Conservation (phyloP, 1,140 invertebrate species). For the Harlomillsia oculata region DNA sequence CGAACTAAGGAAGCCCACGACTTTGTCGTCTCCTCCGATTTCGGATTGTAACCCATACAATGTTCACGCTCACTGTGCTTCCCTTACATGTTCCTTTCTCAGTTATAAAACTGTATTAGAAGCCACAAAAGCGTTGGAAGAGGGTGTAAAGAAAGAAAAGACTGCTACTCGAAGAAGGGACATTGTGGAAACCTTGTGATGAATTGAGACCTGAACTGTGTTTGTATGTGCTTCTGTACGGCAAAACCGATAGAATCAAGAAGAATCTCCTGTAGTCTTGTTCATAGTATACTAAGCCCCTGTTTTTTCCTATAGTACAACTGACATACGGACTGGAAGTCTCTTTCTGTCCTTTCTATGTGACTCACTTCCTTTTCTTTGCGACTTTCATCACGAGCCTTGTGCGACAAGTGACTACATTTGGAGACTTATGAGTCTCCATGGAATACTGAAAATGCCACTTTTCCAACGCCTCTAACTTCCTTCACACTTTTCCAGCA, state of each 20-base stretch:
- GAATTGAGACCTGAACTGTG: neutral
- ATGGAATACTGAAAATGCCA: slow-evolving; percentile 22
- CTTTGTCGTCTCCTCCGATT: neutral
- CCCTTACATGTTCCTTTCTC: neutral
- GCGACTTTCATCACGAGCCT: slow-evolving; percentile 8
- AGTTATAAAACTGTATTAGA: neutral
- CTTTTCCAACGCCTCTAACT: slow-evolving; percentile 11
- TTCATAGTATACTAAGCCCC: too few species aligned
- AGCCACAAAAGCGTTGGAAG: neutral
- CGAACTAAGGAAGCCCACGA: neutral
- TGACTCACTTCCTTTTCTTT: slow-evolving; percentile 11
- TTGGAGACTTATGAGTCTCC: slow-evolving; percentile 17
- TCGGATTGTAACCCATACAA: neutral
- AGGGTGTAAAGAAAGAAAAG: neutral
- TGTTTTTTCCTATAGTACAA: neutral
- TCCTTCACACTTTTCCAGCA: neutral
- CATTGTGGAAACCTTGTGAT: neutral
- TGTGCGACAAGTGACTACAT: slow-evolving; percentile 18
- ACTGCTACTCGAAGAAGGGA: neutral
- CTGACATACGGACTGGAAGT: neutral
- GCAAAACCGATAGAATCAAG: neutral
- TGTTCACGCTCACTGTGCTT: too few species aligned
- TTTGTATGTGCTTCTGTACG: neutral
- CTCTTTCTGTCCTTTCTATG: neutral
- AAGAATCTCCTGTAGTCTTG: neutral